These are phyloP conservation scores for Labeo catla DNA, from an alignment of 2,113 vertebrate genomes.

Conservation along the genomic window DNA sequence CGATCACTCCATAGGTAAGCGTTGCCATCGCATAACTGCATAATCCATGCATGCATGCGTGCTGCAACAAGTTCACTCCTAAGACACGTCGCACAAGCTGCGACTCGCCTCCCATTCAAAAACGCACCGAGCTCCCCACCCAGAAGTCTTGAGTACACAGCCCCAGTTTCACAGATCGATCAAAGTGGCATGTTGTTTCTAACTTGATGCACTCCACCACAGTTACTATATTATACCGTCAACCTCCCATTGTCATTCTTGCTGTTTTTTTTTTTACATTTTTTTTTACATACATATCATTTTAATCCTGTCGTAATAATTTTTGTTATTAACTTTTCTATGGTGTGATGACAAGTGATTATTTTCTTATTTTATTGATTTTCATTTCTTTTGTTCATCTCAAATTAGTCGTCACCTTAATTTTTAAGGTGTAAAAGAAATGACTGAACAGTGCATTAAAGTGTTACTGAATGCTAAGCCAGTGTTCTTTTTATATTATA, in stretches of 20 bases:
- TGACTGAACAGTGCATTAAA: not conserved
- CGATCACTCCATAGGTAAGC: conserved; percentile 90
- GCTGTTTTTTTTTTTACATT: not conserved
- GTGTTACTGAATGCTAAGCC: not conserved
- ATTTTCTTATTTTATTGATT: conserved; percentile 5
- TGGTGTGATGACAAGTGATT: not conserved
- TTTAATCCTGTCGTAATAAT: not conserved
- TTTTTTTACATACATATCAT: not conserved
- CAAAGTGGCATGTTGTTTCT: conserved; percentile 42
- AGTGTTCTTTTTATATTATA: not conserved
- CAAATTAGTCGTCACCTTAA: not conserved
- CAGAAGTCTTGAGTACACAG: conserved; percentile 31
- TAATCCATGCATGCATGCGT: not conserved
- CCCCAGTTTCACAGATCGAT: conserved; percentile 26
- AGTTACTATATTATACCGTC: not conserved
- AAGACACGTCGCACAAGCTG: conserved; percentile 3
- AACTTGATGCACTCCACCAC: not conserved
- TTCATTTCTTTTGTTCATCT: not conserved
- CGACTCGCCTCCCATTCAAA: conserved; percentile 8
- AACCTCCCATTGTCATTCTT: conserved; percentile 15
- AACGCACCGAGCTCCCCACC: conserved; percentile 9
- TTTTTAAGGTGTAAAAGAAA: not conserved
- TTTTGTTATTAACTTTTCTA: not conserved
- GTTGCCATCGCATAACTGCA: not conserved
- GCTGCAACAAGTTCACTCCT: conserved; percentile 22